These are phyloP conservation scores for Ophion obscuratus DNA, from an alignment of 2,888 invertebrate genomes.

Conservation along the genomic window DNA sequence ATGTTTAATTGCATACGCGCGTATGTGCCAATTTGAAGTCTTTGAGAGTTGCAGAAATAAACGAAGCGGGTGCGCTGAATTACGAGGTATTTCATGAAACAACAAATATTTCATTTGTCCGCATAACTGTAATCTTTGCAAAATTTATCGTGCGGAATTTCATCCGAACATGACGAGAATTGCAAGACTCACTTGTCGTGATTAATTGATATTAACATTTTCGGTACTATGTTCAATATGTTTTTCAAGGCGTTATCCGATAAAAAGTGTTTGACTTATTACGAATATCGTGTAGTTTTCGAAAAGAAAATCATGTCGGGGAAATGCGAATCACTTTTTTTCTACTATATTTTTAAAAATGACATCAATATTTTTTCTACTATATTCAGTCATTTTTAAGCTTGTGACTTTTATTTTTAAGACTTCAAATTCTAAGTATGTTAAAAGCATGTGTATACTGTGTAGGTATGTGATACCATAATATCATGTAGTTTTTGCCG, in stretches of 20 bases:
- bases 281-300: too few relatives aligned
- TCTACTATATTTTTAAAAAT: too few relatives aligned
- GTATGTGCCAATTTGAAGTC: not conserved
- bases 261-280: too few relatives aligned
- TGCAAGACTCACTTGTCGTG: slow-evolving; percentile 42
- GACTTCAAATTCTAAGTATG: too few relatives aligned
- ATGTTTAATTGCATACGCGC: not conserved
- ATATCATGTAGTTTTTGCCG: too few relatives aligned
- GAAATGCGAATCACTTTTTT: too few relatives aligned
- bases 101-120: slow-evolving; percentile 47
- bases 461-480: too few relatives aligned
- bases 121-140: slow-evolving; percentile 5
- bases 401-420: too few relatives aligned
- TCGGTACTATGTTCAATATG: not conserved
- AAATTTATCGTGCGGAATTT: slow-evolving; percentile 50
- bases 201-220: slow-evolving; percentile 34
- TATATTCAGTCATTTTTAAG: too few relatives aligned
- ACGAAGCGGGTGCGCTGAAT: slow-evolving; percentile 3
- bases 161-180: slow-evolving; percentile 49
- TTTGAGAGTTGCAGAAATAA: slow-evolving; percentile 7
- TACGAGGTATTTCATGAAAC: slow-evolving; percentile 50
- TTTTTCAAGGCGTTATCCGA: not conserved
- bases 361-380: too few relatives aligned
- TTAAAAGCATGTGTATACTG: too few relatives aligned
- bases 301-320: too few relatives aligned